These are phyloP conservation scores for Heterotilapia buettikoferi DNA, from an alignment of 2,113 vertebrate genomes.

Conservation along the genomic window DNA sequence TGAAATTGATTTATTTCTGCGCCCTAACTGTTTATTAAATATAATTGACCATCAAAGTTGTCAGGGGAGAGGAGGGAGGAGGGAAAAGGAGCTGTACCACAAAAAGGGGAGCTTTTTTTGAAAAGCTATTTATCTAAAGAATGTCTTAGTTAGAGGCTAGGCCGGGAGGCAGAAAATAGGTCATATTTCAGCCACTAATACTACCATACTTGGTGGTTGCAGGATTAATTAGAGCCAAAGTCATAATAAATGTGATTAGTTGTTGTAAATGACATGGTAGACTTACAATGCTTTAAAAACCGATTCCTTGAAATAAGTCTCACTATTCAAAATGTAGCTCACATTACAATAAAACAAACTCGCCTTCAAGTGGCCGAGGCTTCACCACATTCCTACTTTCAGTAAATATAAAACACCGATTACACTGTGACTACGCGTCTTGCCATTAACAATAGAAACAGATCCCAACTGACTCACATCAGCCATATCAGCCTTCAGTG, in stretches of 20 bases:
- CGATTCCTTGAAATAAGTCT: slow-evolving; percentile 13
- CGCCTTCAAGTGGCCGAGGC: not conserved
- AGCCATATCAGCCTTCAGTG: slow-evolving; percentile 32
- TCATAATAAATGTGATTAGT: slow-evolving; percentile 51
- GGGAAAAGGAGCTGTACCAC: slow-evolving; percentile 41
- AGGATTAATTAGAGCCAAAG: slow-evolving; percentile 58
- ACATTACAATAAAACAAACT: not conserved
- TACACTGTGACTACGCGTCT: not conserved
- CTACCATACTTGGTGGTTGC: slow-evolving; percentile 42
- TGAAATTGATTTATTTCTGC: slow-evolving; percentile 75
- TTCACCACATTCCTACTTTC: not conserved
- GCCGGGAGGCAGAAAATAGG: slow-evolving; percentile 49
- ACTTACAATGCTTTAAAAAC: not conserved
- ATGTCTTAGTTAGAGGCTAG: slow-evolving; percentile 47
- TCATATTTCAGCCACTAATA: slow-evolving; percentile 57
- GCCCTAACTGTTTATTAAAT: slow-evolving; percentile 76
- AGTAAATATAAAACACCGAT: not conserved
- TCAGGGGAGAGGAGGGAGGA: slow-evolving; percentile 54
- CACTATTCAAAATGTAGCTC: not conserved
- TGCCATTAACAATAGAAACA: not conserved
- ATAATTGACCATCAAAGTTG: slow-evolving; percentile 79
- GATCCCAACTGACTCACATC: slow-evolving; percentile 26
- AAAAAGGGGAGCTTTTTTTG: slow-evolving; percentile 49
- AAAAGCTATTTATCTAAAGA: slow-evolving; percentile 55
- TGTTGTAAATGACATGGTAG: slow-evolving; percentile 19